phyloP scores from a whole-genome alignment of 2,797 vertebrate genomes.

The Tinamus major region DNA sequence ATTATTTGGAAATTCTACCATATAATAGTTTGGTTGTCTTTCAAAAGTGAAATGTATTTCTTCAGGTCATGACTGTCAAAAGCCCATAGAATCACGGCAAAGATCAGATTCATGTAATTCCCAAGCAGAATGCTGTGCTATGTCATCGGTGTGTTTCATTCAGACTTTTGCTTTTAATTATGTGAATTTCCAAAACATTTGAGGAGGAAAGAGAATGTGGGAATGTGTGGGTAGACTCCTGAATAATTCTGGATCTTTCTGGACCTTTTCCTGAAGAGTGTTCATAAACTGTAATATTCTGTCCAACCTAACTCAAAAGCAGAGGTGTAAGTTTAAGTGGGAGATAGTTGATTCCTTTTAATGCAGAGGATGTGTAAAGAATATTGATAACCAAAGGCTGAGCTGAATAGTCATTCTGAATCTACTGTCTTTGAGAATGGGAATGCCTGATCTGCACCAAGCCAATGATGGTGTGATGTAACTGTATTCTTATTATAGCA shows the following conservation, averaged over 20 bases:
- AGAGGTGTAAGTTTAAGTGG: not conserved
- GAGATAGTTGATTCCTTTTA: not conserved
- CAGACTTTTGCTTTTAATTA: not conserved
- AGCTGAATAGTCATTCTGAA: not conserved
- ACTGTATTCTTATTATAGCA: not conserved
- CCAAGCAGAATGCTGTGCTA: not conserved
- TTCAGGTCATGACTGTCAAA: not conserved
- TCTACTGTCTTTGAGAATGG: not conserved
- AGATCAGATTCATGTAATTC: not conserved
- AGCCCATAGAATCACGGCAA: not conserved
- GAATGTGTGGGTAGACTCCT: not conserved
- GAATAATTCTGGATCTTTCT: not conserved
- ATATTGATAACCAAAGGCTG: fast-evolving
- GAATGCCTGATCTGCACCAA: conserved; percentile 39
- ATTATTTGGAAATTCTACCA: too few relatives aligned
- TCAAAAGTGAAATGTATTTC: not conserved
- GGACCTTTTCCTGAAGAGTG: not conserved
- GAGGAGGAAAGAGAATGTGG: too few relatives aligned
- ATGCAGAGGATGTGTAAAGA: not conserved
- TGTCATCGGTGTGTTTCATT: not conserved
- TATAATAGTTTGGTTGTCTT: not conserved
- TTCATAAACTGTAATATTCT: fast-evolving
- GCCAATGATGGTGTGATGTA: not conserved
- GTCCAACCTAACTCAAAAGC: not conserved
- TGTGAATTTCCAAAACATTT: not conserved